These are phyloP conservation scores for Tringa solitaria DNA, from an alignment of 2,113 vertebrate genomes.

Conservation along the genomic window DNA sequence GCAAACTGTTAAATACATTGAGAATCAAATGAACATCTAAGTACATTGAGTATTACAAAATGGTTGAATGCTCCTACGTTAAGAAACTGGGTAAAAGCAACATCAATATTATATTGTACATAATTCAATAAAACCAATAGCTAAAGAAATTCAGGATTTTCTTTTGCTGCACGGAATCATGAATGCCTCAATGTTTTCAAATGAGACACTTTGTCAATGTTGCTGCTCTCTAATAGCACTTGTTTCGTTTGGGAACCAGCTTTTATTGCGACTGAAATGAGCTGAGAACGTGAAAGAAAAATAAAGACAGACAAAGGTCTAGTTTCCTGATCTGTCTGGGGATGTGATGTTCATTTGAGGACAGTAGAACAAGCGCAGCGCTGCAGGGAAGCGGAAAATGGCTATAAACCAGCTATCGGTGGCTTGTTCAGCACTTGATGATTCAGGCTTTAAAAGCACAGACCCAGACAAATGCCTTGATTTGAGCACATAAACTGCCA, in stretches of 20 bases:
- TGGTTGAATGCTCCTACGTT: background rate
- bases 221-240: background rate
- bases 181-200: background rate
- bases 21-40: background rate
- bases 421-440: background rate
- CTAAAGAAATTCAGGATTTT: background rate
- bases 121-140: background rate
- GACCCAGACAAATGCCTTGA: background rate
- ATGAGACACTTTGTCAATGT: background rate
- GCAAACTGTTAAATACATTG: background rate
- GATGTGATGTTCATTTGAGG: background rate
- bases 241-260: background rate
- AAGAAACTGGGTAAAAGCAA: background rate
- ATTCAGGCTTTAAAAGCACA: background rate
- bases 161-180: background rate
- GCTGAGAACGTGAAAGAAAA: background rate
- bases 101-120: background rate
- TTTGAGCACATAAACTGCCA: background rate
- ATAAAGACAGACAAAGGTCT: background rate
- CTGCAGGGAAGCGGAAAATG: accelerated
- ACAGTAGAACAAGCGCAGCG: accelerated
- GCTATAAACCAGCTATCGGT: background rate
- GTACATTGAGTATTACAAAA: background rate
- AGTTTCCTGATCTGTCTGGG: background rate
- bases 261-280: background rate